phyloP scores from a whole-genome alignment of 2,888 invertebrate species.

The Mechanitis mazaeus region DNA sequence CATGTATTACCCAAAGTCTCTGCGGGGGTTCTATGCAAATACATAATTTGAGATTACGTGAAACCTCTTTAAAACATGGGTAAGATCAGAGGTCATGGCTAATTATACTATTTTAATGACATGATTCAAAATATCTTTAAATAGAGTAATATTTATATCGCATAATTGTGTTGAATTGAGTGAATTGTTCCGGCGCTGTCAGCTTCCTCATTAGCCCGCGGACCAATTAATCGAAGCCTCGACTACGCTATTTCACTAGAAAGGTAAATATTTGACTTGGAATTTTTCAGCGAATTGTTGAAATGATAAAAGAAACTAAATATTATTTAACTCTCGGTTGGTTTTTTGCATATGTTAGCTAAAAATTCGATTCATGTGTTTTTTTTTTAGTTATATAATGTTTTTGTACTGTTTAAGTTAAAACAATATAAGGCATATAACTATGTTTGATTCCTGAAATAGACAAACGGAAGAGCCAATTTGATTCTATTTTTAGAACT shows the following conservation, averaged over 20 bases:
- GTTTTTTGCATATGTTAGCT: too few relatives aligned
- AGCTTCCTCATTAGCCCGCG: conserved; percentile 71
- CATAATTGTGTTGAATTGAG: conserved; percentile 66
- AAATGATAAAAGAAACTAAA: too few relatives aligned
- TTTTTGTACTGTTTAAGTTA: too few relatives aligned
- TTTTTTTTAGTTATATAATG: too few relatives aligned
- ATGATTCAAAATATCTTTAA: conserved; percentile 21
- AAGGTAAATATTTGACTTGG: conserved; percentile 46
- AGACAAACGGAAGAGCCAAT: not conserved
- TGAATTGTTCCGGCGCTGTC: conserved; percentile 71
- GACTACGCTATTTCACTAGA: conserved; percentile 52
- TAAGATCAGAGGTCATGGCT: conserved; percentile 5
- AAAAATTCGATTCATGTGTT: too few relatives aligned
- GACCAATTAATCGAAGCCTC: conserved; percentile 58
- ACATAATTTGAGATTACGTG: not conserved
- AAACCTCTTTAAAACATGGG: not conserved
- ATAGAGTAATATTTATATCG: conserved; percentile 59
- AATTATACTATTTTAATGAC: too few relatives aligned
- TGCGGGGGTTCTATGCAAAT: conserved; percentile 84
- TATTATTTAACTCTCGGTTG: too few relatives aligned
- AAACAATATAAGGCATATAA: too few relatives aligned
- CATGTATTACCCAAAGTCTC: conserved; percentile 86
- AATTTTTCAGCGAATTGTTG: conserved; percentile 14
- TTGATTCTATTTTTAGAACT: conserved; percentile 24
- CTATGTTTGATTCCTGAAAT: not conserved